These are phyloP conservation scores for Australoheros scitulus DNA, from an alignment of 2,113 vertebrate genomes.

Conservation along the genomic window DNA sequence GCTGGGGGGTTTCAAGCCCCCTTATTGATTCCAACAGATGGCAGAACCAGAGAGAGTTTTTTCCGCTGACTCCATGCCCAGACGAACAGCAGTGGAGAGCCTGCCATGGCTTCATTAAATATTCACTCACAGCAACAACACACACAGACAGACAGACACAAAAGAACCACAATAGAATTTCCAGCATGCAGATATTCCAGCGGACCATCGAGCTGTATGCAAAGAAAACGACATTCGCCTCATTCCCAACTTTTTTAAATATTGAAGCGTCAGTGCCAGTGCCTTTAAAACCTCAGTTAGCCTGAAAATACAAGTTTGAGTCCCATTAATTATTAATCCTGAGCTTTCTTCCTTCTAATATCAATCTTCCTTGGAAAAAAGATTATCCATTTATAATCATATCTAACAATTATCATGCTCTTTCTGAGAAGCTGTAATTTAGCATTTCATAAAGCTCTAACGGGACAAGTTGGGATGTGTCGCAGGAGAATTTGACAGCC, in stretches of 20 bases:
- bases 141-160: conserved; percentile 49
- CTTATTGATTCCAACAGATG: conserved; percentile 82
- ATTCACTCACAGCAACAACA: conserved; percentile 70
- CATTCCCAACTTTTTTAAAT: conserved; percentile 55
- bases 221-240: conserved; percentile 40
- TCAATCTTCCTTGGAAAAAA: conserved; percentile 8
- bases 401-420: conserved; percentile 22
- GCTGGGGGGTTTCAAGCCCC: conserved; percentile 61
- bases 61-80: conserved; percentile 76
- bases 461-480: conserved; percentile 25
- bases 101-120: conserved; percentile 74
- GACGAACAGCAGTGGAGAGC: conserved; percentile 75
- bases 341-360: conserved; percentile 35
- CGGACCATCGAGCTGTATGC: conserved; percentile 6
- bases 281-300: conserved; percentile 32
- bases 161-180: conserved; percentile 53
- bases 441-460: conserved; percentile 43
- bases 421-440: conserved; percentile 47
- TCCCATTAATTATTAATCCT: conserved; percentile 59
- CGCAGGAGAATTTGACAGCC: conserved; percentile 25
- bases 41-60: conserved; percentile 64
- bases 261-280: conserved; percentile 49
- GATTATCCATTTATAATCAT: conserved; percentile 16
- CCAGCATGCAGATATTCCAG: conserved; percentile 43
- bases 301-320: conserved; percentile 41